Conservation (phyloP, 2,888 invertebrate species). For the Scaptomyza cyrtandrae region DNA sequence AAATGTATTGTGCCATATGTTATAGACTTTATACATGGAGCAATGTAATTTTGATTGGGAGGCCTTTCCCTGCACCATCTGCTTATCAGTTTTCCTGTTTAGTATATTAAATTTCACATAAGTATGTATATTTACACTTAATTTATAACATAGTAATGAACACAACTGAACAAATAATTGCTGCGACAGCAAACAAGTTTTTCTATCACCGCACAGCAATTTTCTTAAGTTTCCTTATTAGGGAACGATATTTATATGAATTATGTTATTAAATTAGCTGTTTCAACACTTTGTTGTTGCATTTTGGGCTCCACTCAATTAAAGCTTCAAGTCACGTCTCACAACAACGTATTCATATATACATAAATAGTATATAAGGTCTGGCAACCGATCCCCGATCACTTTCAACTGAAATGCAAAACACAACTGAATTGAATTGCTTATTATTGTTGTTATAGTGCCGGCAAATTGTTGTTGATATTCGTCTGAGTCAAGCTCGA, state of each 20-base stretch:
- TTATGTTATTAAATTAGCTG: slow-evolving; percentile 5
- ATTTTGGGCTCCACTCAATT: slow-evolving; percentile 31
- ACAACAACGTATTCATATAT: not conserved
- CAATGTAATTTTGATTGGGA: not conserved
- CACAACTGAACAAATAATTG: slow-evolving; percentile 14
- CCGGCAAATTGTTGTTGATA: slow-evolving; percentile 29
- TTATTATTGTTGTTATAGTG: slow-evolving; percentile 15
- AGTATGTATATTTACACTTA: not conserved
- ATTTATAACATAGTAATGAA: not conserved
- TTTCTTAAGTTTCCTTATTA: not conserved
- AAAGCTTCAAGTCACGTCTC: slow-evolving; percentile 33
- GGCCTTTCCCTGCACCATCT: slow-evolving; percentile 10
- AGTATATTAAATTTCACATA: not conserved
- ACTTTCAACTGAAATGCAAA: slow-evolving; percentile 35
- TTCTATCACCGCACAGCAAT: not conserved
- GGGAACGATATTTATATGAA: not conserved
- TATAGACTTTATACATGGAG: not conserved
- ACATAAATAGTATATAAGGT: not conserved
- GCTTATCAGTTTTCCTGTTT: slow-evolving; percentile 51
- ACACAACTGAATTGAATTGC: slow-evolving; percentile 50
- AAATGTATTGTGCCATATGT: not conserved
- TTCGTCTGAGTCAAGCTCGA: slow-evolving; percentile 22
- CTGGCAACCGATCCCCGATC: slow-evolving; percentile 29
- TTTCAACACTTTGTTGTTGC: slow-evolving; percentile 14
- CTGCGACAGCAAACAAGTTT: slow-evolving; percentile 11